A percentile compares a stretch with the other conserved stretches of the same genome.
These are phyloP conservation scores for Sanderia malayensis DNA, from an alignment of 30 jellyfish, hydroid and myxozoan genomes.

Conservation along the genomic window DNA sequence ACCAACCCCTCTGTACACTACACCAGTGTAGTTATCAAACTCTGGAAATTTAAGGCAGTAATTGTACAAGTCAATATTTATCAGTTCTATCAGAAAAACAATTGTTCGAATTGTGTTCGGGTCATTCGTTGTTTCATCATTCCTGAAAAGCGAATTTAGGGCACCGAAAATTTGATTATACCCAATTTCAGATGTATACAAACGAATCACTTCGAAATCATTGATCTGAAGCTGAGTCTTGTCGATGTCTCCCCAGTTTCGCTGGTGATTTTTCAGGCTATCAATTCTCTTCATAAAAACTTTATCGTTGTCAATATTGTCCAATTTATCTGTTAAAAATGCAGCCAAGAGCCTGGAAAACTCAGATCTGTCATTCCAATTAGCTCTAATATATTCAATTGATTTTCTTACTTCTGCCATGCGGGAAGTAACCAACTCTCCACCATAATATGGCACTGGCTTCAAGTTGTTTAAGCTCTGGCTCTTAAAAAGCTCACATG, in stretches of 20 bases:
- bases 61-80: slow-evolving; percentile 69
- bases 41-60: slow-evolving; percentile 54
- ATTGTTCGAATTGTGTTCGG: slow-evolving; percentile 51
- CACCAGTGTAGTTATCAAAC: slow-evolving; percentile 59
- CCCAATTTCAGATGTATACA: slow-evolving; percentile 73
- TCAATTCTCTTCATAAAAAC: slow-evolving; percentile 37
- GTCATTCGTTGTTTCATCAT: slow-evolving; percentile 51
- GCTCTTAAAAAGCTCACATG: slow-evolving; percentile 52
- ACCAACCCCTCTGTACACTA: slow-evolving; percentile 81
- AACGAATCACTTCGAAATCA: slow-evolving; percentile 46
- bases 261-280: slow-evolving; percentile 12
- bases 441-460: slow-evolving; percentile 73
- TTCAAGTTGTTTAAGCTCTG: slow-evolving; percentile 61
- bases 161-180: slow-evolving; percentile 60
- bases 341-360: slow-evolving; percentile 48
- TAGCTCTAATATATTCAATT: slow-evolving; percentile 45
- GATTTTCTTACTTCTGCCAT: slow-evolving; percentile 77
- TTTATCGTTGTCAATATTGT: slow-evolving; percentile 19
- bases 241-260: slow-evolving; percentile 87
- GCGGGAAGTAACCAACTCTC: slow-evolving; percentile 67
- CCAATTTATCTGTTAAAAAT: slow-evolving; percentile 19
- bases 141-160: slow-evolving; percentile 63
- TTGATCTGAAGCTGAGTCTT: slow-evolving; percentile 26
- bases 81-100: slow-evolving; percentile 73
- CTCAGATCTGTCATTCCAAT: slow-evolving; percentile 68